Evolutionary conservation across 2,797 vertebrate species (phyloP).

Genomic region (Girardinus metallicus): DNA sequence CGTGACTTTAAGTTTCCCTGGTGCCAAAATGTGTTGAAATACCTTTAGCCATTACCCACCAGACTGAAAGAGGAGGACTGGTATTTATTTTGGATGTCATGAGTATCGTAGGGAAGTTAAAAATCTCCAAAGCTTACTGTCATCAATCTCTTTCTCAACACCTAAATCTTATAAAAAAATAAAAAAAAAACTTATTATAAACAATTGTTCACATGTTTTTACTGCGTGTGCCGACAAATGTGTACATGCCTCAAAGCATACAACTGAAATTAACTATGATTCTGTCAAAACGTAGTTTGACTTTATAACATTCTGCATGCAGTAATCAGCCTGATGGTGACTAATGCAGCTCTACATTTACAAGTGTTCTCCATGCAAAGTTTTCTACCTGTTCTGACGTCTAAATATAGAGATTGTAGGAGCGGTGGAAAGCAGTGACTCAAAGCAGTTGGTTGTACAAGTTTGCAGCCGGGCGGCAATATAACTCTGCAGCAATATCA

Average conservation of each 20-base stretch:
- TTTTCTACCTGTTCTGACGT: conserved; percentile 38
- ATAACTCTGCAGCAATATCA: conserved; percentile 10
- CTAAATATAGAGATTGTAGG: conserved; percentile 58
- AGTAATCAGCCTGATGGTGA: conserved; percentile 33
- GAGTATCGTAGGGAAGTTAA: neutral
- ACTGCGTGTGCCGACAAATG: neutral
- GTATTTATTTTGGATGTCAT: neutral
- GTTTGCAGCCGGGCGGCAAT: conserved; percentile 19
- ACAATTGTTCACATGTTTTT: neutral
- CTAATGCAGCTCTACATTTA: conserved; percentile 42
- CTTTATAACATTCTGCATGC: conserved; percentile 5
- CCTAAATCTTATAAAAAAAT: neutral
- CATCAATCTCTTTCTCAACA: neutral
- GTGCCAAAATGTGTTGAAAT: neutral
- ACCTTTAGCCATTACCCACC: neutral
- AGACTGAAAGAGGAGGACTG: neutral
- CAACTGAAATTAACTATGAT: neutral
- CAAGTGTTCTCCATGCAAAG: conserved; percentile 36
- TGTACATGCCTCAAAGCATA: neutral
- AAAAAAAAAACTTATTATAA: neutral
- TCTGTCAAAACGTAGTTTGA: conserved; percentile 2
- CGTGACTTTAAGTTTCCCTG: neutral
- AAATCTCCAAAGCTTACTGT: neutral
- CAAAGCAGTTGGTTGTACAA: conserved; percentile 53
- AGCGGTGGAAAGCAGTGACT: conserved; percentile 46